Evolutionary conservation across 2,113 vertebrate species (phyloP).

Genomic region (Phoxinus phoxinus): DNA sequence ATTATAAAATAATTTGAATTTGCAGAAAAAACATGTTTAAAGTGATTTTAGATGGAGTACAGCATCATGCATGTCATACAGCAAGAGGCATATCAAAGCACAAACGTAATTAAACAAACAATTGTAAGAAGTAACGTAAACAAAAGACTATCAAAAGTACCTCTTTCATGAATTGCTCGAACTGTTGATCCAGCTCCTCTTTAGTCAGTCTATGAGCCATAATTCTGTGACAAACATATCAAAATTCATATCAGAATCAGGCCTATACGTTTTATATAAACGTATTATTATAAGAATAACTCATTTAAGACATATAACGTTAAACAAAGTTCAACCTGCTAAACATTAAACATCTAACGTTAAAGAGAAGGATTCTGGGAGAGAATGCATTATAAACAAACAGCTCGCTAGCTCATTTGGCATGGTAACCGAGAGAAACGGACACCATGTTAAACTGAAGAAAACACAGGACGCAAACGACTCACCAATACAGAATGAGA

Average conservation of each 20-base stretch:
- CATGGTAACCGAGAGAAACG: background rate
- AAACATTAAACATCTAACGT: background rate
- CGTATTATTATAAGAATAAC: background rate
- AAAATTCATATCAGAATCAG: background rate
- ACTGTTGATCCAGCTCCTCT: slow-evolving; percentile 89
- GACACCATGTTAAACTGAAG: background rate
- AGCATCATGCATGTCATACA: background rate
- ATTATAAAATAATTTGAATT: background rate
- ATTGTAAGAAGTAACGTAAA: background rate
- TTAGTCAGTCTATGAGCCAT: slow-evolving; percentile 83
- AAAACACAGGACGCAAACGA: background rate
- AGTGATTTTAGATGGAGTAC: background rate
- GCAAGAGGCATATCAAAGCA: background rate
- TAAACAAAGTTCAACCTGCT: background rate
- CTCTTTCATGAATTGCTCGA: slow-evolving; percentile 94
- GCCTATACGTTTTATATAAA: background rate
- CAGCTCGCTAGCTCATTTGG: background rate
- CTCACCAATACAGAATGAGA: background rate
- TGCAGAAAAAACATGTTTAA: background rate
- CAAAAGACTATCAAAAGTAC: slow-evolving; percentile 64
- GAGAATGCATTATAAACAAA: background rate
- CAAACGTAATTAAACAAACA: background rate
- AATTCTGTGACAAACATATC: background rate
- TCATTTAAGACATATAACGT: background rate
- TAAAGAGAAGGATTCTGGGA: background rate